phyloP scores from a whole-genome alignment of 2,113 vertebrate genomes.

The Xenopus borealis region DNA sequence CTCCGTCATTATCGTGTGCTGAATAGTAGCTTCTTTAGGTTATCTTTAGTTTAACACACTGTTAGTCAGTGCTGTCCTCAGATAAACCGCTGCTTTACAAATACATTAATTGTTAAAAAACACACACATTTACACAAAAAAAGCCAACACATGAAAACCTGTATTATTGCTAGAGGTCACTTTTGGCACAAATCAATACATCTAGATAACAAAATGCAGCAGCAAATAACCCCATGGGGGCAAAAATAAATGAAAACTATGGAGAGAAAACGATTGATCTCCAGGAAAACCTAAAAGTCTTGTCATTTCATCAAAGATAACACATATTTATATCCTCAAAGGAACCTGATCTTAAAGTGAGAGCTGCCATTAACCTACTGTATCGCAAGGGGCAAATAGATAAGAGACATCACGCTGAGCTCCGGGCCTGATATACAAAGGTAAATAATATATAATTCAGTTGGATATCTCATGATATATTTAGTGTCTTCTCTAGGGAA shows the following conservation, averaged over 20 bases:
- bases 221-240: neutral
- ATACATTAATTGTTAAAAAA: neutral
- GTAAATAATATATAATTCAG: too few relatives aligned
- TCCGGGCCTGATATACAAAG: too few relatives aligned
- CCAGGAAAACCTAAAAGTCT: neutral
- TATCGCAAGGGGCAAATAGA: neutral
- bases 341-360: neutral
- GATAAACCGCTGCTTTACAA: neutral
- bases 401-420: neutral
- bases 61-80: neutral
- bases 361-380: neutral
- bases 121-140: too few relatives aligned
- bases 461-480: too few relatives aligned
- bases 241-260: neutral
- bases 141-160: neutral
- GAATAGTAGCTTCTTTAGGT: too few relatives aligned
- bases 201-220: too few relatives aligned
- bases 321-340: neutral
- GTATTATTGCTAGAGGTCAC: neutral
- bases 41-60: too few relatives aligned
- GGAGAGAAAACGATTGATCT: neutral
- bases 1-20: too few relatives aligned
- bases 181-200: neutral
- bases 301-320: constrained; percentile 2
- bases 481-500: too few relatives aligned